Percentiles rank a stretch among this genome's conserved stretches.
phyloP scores from a whole-genome alignment of 2,888 invertebrate species.

The Xestia c-nigrum region DNA sequence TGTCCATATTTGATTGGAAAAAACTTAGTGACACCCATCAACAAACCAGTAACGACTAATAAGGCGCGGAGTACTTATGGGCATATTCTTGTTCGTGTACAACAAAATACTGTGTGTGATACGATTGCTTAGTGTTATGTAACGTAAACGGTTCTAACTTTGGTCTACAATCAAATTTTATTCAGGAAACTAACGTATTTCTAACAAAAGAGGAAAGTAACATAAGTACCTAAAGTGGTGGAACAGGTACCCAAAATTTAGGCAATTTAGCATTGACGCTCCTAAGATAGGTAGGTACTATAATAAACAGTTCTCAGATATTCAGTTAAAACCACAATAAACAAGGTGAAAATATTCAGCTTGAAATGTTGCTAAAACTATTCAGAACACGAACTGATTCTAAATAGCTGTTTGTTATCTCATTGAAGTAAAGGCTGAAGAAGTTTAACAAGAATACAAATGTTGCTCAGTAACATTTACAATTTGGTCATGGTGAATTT shows the following conservation, averaged over 20 bases:
- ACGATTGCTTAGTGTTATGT: conserved; percentile 32
- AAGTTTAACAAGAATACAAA: conserved; percentile 38
- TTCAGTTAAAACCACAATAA: conserved; percentile 22
- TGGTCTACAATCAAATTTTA: conserved; percentile 8
- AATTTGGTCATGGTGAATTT: conserved; percentile 24
- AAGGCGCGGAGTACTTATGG: conserved; percentile 53
- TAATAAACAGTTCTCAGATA: conserved; percentile 25
- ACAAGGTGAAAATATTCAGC: conserved; percentile 39
- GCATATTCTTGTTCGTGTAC: conserved; percentile 57
- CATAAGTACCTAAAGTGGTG: too few relatives aligned
- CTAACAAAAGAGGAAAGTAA: not conserved
- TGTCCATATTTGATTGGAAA: conserved; percentile 32
- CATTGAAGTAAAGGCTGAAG: conserved; percentile 45
- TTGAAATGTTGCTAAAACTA: conserved; percentile 40
- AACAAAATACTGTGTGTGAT: conserved; percentile 48
- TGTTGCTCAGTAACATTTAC: conserved; percentile 13
- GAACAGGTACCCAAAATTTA: too few relatives aligned
- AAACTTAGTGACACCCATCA: conserved; percentile 38
- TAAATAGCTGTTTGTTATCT: conserved; percentile 38
- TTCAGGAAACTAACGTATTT: too few relatives aligned
- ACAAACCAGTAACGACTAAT: conserved; percentile 45
- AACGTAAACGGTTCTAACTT: conserved; percentile 16
- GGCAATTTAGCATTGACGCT: not conserved
- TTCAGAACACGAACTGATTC: conserved; percentile 47
- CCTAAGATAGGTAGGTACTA: not conserved